Evolutionary conservation across 2,113 vertebrate genomes (phyloP), one percentile per base, ranked within the genome.

Genomic region (Mormoops blainvillei): DNA sequence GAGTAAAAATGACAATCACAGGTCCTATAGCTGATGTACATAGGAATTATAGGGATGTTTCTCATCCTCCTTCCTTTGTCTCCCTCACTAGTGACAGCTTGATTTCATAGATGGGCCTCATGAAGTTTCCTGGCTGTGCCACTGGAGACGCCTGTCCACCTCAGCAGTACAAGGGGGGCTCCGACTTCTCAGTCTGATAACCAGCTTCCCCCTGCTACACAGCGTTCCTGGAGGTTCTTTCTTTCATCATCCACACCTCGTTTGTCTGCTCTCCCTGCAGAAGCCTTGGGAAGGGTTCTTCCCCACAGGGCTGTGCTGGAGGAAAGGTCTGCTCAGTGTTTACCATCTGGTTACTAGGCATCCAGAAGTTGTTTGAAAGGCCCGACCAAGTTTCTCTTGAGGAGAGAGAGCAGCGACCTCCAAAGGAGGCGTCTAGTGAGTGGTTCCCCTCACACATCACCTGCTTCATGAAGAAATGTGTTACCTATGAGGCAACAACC

Each of bases 391-490:
- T 56, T 8, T 56, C 45, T 45, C 58, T 43, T 81, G 31, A 74
- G 45, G 38, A 54, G n/a, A 56, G 43, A 71, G 28, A 54, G 48
- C 18, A 43, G 68, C 4, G 8, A 31, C 63, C 14, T 31, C 26
- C 24, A 41, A 4, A 45, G 11, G 22, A 2, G 24, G 4, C 14
- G 3, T 7, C 19, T 0, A 2, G 41, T 52, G 31, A 28, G 43
- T 12, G 26, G 36, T 54, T 13, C 43, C 48, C 63, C 52, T 22
- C 48, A 31, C 13, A 12, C 0, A 20, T 10, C 8, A 2, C 41
- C 76, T 26, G 56, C 20, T 76, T 2, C 43, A 4, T 24, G 10
- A 31, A 24, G 41, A 54, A 22, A 45, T 7, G 1, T 0, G n/a
- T 12, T 26, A 16, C 48, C n/a, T 7, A 16, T 12, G 38, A 63